Base-by-base conservation (phyloP, 92 coral and sea anemone species). In the Meandrina meandrites region DNA sequence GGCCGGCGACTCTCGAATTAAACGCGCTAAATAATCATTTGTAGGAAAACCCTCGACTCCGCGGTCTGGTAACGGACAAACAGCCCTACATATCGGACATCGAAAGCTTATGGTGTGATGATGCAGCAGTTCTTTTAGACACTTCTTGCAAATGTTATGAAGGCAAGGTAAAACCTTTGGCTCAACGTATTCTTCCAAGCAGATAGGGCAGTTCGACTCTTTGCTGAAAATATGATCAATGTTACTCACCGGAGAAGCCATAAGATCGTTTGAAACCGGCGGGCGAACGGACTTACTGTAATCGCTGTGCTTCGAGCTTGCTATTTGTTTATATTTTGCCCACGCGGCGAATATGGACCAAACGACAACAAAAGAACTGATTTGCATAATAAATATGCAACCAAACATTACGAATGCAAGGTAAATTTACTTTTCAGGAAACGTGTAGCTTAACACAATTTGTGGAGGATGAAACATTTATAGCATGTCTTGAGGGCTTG, bases 71-170 rank as follows among this genome's bases (percentile, higher is more conserved):
- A 94, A 18, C 19, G 82, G 62, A 73, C 88, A 86, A 37, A 90
- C 90, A 42, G 92, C 86, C 2, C 97, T 90, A 69, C 97, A 94
- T 16, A 94, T 80, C 28, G 97, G 97, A 83, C 97, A 94, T 21
- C 82, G 89, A 74, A 86, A 83, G 75, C 66, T 85, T 15, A 53
- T 6, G 19, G 85, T 72, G 31, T 86, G 89, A 31, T 51, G 89
- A 74, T 91, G 86, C 6, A 90, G 83, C 79, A 94, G 70, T 73
- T 92, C 93, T 67, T 90, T 91, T 6, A 92, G 76, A 47, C 97
- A 94, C n/a, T 81, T 84, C 85, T 84, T 84, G 34, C 97, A 94
- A 82, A 94, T 79, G 78, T 89, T 88, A 74, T 94, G 97, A 32
- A 82, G 72, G 77, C 97, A 94, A 0, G 87, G 89, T 28, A 94